Conservation (phyloP, 2,888 invertebrate genomes). For the Diadegma fenestrale region DNA sequence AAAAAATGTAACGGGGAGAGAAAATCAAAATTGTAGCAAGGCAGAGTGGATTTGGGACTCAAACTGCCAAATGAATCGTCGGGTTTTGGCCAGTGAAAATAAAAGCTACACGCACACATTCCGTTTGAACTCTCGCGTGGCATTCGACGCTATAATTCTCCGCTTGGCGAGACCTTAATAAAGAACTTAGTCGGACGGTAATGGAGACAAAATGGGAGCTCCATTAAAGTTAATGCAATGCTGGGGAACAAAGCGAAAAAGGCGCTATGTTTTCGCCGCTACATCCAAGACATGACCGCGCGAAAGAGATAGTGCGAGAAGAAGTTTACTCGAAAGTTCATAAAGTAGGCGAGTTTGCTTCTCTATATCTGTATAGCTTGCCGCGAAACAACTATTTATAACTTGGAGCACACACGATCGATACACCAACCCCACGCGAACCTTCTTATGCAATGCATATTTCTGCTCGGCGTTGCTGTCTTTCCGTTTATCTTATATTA, state of each 20-base stretch:
- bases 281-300: not conserved
- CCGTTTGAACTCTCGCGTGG: constrained; percentile 51
- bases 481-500: constrained; percentile 47
- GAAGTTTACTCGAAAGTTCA: constrained; percentile 69
- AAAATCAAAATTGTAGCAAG: constrained; percentile 11
- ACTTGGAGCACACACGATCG: constrained; percentile 65
- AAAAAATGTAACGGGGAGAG: constrained; percentile 16
- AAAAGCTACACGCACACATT: constrained; percentile 13
- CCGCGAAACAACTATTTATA: constrained; percentile 68
- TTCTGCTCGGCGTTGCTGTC: constrained; percentile 25
- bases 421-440: constrained; percentile 66
- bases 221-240: constrained; percentile 67
- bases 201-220: constrained; percentile 69
- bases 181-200: constrained; percentile 65
- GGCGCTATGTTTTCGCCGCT: not conserved
- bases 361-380: constrained; percentile 63
- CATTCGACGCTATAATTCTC: constrained; percentile 64
- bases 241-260: constrained; percentile 23
- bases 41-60: constrained; percentile 54
- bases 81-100: constrained; percentile 35
- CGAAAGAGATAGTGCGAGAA: constrained; percentile 5
- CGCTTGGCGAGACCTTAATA: constrained; percentile 60
- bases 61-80: constrained; percentile 65
- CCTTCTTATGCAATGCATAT: constrained; percentile 52
- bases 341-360: constrained; percentile 69